Percentiles rank a stretch among this genome's conserved stretches.
Evolutionary conservation across 2,113 vertebrate species (phyloP).

Genomic region (Ictalurus punctatus): DNA sequence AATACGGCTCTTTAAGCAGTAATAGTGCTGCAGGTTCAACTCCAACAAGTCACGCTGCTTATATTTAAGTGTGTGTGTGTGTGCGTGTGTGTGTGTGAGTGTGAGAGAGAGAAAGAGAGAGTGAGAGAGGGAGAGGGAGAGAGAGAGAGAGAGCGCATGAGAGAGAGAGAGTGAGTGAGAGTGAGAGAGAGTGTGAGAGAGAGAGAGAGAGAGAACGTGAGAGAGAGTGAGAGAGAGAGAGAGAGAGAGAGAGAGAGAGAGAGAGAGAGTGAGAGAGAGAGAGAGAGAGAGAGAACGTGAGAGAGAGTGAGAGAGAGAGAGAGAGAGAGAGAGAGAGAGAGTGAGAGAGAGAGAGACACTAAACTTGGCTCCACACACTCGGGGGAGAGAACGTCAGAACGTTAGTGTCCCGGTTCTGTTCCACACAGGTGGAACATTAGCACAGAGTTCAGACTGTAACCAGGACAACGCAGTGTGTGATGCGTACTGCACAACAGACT

Average conservation of each 20-base stretch:
- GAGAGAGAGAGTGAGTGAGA: no score
- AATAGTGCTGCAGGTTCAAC: not conserved
- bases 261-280: no score
- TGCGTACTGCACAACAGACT: not conserved
- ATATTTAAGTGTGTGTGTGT: not conserved
- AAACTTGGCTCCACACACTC: not conserved
- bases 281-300: no score
- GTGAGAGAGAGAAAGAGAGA: no score
- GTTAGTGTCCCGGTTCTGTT: not conserved
- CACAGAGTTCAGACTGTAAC: not conserved
- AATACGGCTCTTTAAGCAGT: not conserved
- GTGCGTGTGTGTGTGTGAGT: not conserved
- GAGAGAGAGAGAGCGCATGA: no score
- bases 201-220: no score
- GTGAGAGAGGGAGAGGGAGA: no score
- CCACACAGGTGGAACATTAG: not conserved
- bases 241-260: no score
- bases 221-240: no score
- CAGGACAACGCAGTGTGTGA: not conserved
- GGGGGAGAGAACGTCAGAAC: not conserved
- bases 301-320: no score
- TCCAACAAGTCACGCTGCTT: not conserved
- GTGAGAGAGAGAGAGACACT: not conserved
- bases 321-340: not conserved
- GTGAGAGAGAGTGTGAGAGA: no score